A percentile compares a stretch with the other conserved stretches of the same genome.
Evolutionary conservation across 2,888 invertebrate genomes (phyloP).

Genomic region (Branchipolynoe longqiensis): DNA sequence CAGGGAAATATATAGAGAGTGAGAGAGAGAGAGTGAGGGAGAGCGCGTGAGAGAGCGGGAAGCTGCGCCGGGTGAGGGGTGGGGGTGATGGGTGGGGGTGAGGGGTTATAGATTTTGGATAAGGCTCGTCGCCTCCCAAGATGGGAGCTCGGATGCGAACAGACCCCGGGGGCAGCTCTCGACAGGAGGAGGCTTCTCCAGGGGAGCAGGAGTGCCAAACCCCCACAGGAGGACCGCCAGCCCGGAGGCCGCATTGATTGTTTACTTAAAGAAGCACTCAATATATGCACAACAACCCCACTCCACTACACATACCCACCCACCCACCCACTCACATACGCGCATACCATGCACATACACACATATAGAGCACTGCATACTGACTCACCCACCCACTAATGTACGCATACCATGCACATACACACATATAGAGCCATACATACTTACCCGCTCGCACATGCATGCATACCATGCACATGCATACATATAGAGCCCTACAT

Average conservation of each 20-base stretch:
- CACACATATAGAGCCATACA: no score
- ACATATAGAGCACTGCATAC: no score
- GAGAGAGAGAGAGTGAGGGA: slow-evolving; percentile 13
- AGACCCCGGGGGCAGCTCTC: not conserved
- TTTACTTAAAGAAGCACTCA: not conserved
- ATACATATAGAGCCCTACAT: no score
- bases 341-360: no score
- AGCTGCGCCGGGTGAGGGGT: not conserved
- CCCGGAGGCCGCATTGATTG: not conserved
- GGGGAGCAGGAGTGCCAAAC: not conserved
- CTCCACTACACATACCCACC: no score
- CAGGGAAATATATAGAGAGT: not conserved
- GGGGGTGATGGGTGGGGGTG: not conserved
- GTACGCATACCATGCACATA: no score
- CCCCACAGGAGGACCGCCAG: not conserved
- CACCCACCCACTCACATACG: no score
- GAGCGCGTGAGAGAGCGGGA: not conserved
- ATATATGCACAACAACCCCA: not conserved
- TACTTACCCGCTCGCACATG: no score
- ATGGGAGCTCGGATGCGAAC: not conserved
- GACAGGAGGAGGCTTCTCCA: not conserved
- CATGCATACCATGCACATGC: no score
- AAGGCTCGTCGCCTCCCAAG: not conserved
- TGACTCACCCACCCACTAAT: no score
- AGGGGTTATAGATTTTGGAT: slow-evolving; percentile 38